Evolutionary conservation across 2,113 vertebrate genomes (phyloP), one percentile per base, ranked within the genome.

Genomic region (Nerophis ophidion): DNA sequence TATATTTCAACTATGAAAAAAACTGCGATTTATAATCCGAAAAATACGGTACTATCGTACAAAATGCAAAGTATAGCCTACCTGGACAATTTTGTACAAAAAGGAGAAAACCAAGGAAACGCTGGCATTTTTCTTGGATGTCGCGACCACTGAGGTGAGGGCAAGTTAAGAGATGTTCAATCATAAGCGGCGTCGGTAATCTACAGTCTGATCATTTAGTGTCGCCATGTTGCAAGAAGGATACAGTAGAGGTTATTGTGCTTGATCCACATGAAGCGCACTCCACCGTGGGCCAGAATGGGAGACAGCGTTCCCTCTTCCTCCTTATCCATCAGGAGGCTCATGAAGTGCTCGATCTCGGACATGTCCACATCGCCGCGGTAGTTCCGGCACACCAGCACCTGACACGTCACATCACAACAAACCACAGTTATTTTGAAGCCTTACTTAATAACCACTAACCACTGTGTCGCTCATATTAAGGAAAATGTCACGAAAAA

Each of bases 201-300:
- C 10, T 12, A 44, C 40, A 44, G 12, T 11, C 0, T 44, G 11
- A 11, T 26, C 26, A 26, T 26, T 26, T 12, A 44, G 40, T 44
- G 40, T 4, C 12, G 40, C 12, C 40, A 44, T 44, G 40, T 12
- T 44, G 40, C 40, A 12, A 5, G 11, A 87, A 92, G 93, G 96
- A 97, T 98, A 97, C 97, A 70, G 74, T 99, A 99, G 0, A 99
- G 83, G 68, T 99, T 99, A 87, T 98, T 99, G 66, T 99, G 97
- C 68, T 99, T 99, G 69, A 99, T 98, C 97, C 97, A 99, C 95
- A 99, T 97, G 81, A 99, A 99, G 8, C 97, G 94, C 44, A 99
- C 97, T 0, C 93, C 95, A 0, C 97, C 97, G 0, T 99, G 97
- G 0, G 96, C 93, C 60, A 99, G 86, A 68, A 99, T 98, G 4